Conservation (phyloP, 2,797 vertebrate species). For the Epinephelus awoara region DNA sequence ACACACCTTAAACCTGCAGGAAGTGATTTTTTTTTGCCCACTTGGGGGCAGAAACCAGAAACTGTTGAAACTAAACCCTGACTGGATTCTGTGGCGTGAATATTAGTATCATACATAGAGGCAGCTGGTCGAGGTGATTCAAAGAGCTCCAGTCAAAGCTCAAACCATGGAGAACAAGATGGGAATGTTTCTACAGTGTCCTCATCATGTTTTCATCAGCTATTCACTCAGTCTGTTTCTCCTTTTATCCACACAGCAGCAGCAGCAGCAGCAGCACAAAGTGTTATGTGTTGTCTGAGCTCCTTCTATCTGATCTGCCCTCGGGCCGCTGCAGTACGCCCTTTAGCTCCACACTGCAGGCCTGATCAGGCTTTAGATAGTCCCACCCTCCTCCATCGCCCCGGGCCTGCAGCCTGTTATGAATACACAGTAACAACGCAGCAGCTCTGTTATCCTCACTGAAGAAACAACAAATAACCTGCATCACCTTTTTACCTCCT, state of each 20-base stretch:
- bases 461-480: conserved; percentile 13
- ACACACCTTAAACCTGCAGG: neutral
- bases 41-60: neutral
- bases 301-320: conserved; percentile 35
- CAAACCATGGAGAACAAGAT: no score
- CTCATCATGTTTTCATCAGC: no score
- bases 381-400: conserved; percentile 11
- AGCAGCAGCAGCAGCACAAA: conserved; percentile 5
- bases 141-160: no score
- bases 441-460: conserved; percentile 6
- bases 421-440: conserved; percentile 25
- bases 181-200: no score
- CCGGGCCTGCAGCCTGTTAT: conserved; percentile 55
- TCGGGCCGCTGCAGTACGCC: conserved; percentile 47
- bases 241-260: neutral
- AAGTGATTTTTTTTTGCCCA: neutral
- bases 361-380: conserved; percentile 48
- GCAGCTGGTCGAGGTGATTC: no score
- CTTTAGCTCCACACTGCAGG: conserved; percentile 63
- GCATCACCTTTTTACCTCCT: neutral
- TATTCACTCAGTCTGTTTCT: no score
- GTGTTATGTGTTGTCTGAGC: conserved; percentile 14
- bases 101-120: no score
- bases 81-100: no score
- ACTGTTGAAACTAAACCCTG: neutral